A percentile compares a stretch with the other conserved stretches of the same genome.
These are phyloP conservation scores for Gastracanthus pulcherrimus DNA, from an alignment of 2,888 invertebrate species.

Conservation along the genomic window DNA sequence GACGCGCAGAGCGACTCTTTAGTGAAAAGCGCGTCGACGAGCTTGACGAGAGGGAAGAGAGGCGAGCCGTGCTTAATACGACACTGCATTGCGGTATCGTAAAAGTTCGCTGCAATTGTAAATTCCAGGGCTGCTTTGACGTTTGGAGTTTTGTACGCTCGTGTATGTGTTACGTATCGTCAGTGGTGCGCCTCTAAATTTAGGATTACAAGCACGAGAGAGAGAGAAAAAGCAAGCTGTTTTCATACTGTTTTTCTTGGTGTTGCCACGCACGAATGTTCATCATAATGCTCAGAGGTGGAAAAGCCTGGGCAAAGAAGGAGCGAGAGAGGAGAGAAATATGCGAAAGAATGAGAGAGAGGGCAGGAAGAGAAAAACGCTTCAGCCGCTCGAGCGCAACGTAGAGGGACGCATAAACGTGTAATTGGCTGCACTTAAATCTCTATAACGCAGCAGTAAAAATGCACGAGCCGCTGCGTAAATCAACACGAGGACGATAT, in stretches of 20 bases:
- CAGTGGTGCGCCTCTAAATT: too few species aligned
- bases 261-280: not conserved
- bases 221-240: too few species aligned
- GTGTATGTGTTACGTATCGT: too few species aligned
- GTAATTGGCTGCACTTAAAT: constrained; percentile 77
- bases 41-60: not conserved
- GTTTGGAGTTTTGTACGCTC: too few species aligned
- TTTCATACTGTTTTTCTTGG: not conserved
- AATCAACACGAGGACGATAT: constrained; percentile 75
- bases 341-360: constrained; percentile 33
- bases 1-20: too few species aligned
- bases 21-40: not conserved
- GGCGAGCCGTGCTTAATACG: not conserved
- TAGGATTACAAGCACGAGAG: too few species aligned
- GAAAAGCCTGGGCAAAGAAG: constrained; percentile 10
- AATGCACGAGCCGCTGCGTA: constrained; percentile 73
- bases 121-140: not conserved
- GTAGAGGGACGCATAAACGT: constrained; percentile 70
- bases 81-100: not conserved
- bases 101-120: constrained; percentile 11
- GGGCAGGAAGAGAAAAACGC: constrained; percentile 42
- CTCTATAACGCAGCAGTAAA: constrained; percentile 75
- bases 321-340: constrained; percentile 22
- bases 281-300: not conserved
- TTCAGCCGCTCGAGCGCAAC: constrained; percentile 56